Conservation (phyloP, 2,888 invertebrate species). For the Bimastos eiseni region DNA sequence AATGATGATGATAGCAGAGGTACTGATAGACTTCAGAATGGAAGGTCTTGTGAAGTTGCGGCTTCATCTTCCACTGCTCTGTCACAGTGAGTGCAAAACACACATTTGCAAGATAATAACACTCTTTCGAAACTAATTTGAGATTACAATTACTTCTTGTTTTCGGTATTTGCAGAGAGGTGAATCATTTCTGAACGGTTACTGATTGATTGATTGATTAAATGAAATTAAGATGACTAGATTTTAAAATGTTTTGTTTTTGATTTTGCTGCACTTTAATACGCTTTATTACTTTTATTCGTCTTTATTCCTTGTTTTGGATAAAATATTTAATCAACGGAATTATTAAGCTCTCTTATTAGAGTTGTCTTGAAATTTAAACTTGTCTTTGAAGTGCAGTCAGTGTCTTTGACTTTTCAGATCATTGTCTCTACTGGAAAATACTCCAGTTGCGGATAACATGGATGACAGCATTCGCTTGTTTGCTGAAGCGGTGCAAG, state of each 20-base stretch:
- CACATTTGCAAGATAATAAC: neutral
- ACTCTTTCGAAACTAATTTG: neutral
- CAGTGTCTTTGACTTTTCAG: neutral
- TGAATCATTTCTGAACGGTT: neutral
- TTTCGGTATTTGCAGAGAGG: neutral
- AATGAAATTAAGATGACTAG: too few species aligned
- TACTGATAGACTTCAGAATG: neutral
- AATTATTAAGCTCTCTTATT: too few species aligned
- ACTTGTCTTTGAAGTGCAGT: neutral
- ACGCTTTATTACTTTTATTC: neutral
- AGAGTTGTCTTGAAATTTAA: neutral
- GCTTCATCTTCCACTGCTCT: neutral
- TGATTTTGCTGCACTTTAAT: neutral
- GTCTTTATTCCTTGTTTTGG: neutral
- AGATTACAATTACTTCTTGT: neutral
- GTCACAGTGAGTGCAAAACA: neutral
- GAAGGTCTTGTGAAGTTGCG: neutral
- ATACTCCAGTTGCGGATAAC: neutral
- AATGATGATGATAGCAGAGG: neutral
- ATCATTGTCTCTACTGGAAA: neutral
- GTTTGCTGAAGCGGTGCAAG: neutral
- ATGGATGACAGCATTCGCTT: neutral
- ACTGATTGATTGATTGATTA: neutral
- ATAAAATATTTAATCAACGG: too few species aligned
- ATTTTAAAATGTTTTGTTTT: neutral